These are phyloP conservation scores for Uria lomvia DNA, from an alignment of 2,113 vertebrate genomes.

Conservation along the genomic window DNA sequence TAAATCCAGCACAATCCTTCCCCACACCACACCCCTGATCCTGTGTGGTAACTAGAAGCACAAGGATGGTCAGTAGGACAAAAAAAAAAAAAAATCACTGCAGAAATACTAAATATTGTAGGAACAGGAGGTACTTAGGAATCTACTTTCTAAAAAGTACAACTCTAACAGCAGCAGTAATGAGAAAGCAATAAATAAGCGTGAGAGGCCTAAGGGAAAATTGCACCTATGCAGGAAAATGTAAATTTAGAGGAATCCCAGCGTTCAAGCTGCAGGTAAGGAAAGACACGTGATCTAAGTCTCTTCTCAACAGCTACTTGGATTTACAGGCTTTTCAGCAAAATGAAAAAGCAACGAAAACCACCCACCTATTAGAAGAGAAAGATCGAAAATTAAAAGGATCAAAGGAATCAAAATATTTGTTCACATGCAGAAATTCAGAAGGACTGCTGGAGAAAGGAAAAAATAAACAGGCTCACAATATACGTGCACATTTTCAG, in stretches of 20 bases:
- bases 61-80: neutral
- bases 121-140: neutral
- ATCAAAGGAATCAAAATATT: conserved; percentile 52
- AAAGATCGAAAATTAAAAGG: conserved; percentile 72
- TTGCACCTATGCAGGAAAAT: neutral
- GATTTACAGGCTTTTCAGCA: neutral
- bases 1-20: neutral
- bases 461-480: neutral
- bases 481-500: neutral
- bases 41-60: neutral
- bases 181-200: neutral
- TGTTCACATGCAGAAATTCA: conserved; percentile 67
- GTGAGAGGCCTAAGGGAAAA: neutral
- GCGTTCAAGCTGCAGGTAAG: neutral
- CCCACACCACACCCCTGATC: neutral
- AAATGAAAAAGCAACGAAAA: neutral
- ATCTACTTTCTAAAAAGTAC: neutral
- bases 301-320: neutral
- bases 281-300: neutral
- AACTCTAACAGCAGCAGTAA: neutral
- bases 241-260: neutral
- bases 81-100: neutral
- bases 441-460: conserved; percentile 68
- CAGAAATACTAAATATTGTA: neutral
- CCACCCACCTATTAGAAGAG: conserved; percentile 76